phyloP scores from a whole-genome alignment of 2,797 vertebrate genomes.

The Gobionotothen gibberifrons region DNA sequence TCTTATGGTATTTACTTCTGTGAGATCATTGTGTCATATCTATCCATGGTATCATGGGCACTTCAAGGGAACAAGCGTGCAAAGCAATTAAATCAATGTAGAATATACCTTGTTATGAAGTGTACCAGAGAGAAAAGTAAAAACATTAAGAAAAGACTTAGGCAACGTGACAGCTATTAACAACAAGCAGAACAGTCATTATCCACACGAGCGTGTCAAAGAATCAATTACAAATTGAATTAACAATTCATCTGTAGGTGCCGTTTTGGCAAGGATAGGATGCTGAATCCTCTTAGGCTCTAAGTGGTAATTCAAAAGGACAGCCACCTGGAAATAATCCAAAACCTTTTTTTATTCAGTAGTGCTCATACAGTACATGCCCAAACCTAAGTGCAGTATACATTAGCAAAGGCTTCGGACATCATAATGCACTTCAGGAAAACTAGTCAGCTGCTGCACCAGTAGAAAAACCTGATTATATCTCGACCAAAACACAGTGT shows the following conservation, averaged over 20 bases:
- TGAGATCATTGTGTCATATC: constrained; percentile 23
- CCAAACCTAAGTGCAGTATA: constrained; percentile 37
- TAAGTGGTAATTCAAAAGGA: constrained; percentile 49
- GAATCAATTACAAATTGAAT: constrained; percentile 63
- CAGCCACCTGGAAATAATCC: constrained; percentile 51
- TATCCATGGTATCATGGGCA: constrained; percentile 2
- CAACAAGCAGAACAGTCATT: constrained; percentile 32
- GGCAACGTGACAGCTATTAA: constrained; percentile 39
- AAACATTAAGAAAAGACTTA: constrained; percentile 24
- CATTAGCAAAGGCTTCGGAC: constrained; percentile 53
- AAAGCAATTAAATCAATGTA: constrained; percentile 24
- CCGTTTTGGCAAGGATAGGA: constrained; percentile 34
- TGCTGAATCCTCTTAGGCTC: constrained; percentile 43
- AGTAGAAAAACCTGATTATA: constrained; percentile 18
- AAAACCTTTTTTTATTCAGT: constrained; percentile 49
- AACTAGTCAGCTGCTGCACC: constrained; percentile 50
- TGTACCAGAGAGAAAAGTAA: neutral
- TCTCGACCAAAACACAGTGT: constrained; percentile 28
- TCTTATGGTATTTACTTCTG: constrained; percentile 48
- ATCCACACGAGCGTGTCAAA: constrained; percentile 42
- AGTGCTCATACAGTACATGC: constrained; percentile 22
- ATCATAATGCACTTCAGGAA: constrained; percentile 47
- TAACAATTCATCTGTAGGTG: constrained; percentile 40
- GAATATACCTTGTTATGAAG: constrained; percentile 14
- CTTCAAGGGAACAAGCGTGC: constrained; percentile 15